Base-by-base conservation (phyloP, 2,888 invertebrate species). In the Scelioninae gen. 1 region DNA sequence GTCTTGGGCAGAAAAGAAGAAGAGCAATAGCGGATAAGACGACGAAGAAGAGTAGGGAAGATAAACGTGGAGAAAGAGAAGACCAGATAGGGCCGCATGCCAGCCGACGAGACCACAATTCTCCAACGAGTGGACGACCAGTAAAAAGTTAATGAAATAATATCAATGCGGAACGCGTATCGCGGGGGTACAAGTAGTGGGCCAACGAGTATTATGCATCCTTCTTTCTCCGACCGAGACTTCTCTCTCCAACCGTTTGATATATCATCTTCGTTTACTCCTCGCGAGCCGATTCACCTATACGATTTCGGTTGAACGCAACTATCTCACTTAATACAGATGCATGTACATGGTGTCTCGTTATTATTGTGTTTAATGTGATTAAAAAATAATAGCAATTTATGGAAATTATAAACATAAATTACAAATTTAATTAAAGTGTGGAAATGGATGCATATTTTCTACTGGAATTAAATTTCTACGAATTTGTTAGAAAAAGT, bases 101-200 rank as follows among this genome's bases (percentile, higher is more conserved):
- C 82, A 77, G 82, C 75, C 85, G 84, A 84, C 86, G 82, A 82
- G 86, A 85, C 87, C 77, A 78, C 89, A 87, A 88, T 87, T 88
- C 88, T 87, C 85, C 86, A 86, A 88, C 88, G 86, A 87, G 85
- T 85, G 83, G 85, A 85, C 85, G 85, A 85, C 81, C 85, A 80
- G 88, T 87, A 91, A 92, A 91, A 91, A 89, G 90, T 89, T 91
- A 91, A 92, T 92, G 91, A 91, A 91, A 92, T 91, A 91, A 92
- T 91, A 92, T 91, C 89, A 89, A 92, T 92, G 91, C 91, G 89
- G 88, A 89, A 88, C 91, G 91, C 91, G 92, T 91, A 90, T 89
- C 89, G 88, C 89, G 89, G 89, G 90, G 89, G 88, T 89, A 89
- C 91, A 89, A 89, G 88, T 89, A 89, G 88, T 89, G 89, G 89